These are phyloP conservation scores for Eretmochelys imbricata DNA, from an alignment of 2,113 vertebrate species.

Conservation along the genomic window DNA sequence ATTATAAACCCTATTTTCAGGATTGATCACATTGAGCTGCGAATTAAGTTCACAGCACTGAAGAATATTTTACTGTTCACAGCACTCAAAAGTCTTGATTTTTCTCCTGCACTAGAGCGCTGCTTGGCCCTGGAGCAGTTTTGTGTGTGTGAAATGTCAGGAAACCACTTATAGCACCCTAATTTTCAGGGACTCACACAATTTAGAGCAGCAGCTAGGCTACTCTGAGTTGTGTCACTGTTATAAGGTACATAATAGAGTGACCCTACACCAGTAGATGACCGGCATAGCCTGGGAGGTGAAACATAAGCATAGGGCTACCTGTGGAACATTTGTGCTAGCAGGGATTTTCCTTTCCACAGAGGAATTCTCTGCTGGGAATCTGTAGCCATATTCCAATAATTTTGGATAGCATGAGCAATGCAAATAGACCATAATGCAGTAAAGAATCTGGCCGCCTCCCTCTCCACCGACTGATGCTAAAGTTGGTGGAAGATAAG, in stretches of 20 bases:
- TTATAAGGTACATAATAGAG: neutral
- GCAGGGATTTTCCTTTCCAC: neutral
- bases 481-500: neutral
- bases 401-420: neutral
- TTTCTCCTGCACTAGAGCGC: neutral
- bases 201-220: neutral
- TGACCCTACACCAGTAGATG: neutral
- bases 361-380: neutral
- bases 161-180: neutral
- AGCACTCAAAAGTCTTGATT: neutral
- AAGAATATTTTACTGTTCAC: neutral
- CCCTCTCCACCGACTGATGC: neutral
- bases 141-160: neutral
- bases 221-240: neutral
- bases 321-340: neutral
- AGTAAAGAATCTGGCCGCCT: neutral
- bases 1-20: neutral
- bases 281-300: neutral
- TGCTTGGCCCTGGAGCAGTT: neutral
- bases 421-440: neutral
- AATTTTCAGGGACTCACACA: neutral
- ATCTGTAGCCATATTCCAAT: neutral
- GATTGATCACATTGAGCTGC: neutral
- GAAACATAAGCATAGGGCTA: neutral
- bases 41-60: neutral